These are phyloP conservation scores for Scomber colias DNA, from an alignment of 2,113 vertebrate species.

Conservation along the genomic window DNA sequence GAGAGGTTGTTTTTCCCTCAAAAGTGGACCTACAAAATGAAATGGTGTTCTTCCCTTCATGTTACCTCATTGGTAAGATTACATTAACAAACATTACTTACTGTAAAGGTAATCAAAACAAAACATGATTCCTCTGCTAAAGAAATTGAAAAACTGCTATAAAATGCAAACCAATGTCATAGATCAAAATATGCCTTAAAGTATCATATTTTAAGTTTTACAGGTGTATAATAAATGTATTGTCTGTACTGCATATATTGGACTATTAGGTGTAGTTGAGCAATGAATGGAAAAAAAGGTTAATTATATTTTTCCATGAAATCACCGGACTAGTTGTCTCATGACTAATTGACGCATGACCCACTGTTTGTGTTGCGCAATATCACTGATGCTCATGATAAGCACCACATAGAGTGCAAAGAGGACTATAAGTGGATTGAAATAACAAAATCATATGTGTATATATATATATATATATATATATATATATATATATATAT, in stretches of 20 bases:
- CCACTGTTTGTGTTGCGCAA: constrained; percentile 22
- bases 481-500: too few relatives aligned
- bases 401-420: background rate
- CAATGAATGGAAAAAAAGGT: background rate
- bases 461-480: too few relatives aligned
- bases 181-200: background rate
- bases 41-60: too few relatives aligned
- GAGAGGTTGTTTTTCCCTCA: too few relatives aligned
- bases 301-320: background rate
- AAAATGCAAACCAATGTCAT: background rate
- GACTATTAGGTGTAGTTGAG: background rate
- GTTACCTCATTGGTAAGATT: too few relatives aligned
- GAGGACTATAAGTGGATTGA: background rate
- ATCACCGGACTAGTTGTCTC: background rate
- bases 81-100: too few relatives aligned
- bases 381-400: background rate
- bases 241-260: background rate
- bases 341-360: constrained; percentile 34
- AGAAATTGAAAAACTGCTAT: background rate
- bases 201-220: background rate
- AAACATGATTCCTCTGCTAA: too few relatives aligned
- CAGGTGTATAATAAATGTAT: background rate
- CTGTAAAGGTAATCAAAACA: background rate
- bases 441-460: too few relatives aligned
- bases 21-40: too few relatives aligned